These are phyloP conservation scores for Dicrurus megarhynchus DNA, from an alignment of 2,113 vertebrate genomes.

Conservation along the genomic window DNA sequence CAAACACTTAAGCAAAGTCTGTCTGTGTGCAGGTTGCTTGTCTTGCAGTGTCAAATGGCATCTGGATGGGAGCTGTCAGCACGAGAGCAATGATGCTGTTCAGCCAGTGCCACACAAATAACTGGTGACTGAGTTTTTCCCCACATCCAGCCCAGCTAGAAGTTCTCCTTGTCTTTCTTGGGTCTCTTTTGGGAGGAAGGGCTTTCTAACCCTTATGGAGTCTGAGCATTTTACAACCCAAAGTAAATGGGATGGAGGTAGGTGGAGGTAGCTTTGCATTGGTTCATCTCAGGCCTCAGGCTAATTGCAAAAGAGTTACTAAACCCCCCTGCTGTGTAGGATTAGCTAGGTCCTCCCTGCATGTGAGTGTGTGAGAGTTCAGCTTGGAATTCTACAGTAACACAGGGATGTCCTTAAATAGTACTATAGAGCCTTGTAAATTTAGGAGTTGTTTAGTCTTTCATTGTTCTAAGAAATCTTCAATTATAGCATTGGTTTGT, in stretches of 20 bases:
- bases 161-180: rapidly evolving
- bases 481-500: conserved; percentile 11
- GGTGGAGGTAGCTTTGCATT: neutral
- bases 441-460: conserved; percentile 24
- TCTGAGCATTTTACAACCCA: neutral
- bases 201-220: neutral
- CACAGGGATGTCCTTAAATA: conserved; percentile 13
- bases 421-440: neutral
- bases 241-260: neutral
- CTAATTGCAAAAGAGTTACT: neutral
- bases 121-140: neutral
- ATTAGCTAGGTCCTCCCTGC: neutral
- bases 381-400: neutral
- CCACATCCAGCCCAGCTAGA: neutral
- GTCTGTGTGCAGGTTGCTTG: neutral
- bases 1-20: neutral
- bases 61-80: neutral
- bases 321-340: neutral
- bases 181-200: neutral
- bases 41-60: neutral
- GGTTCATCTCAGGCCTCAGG: neutral
- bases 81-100: neutral
- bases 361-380: neutral
- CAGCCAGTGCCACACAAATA: neutral
- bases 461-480: conserved; percentile 43